Evolutionary conservation across 2,888 invertebrate species (phyloP).

Genomic region (Unio pictorum): DNA sequence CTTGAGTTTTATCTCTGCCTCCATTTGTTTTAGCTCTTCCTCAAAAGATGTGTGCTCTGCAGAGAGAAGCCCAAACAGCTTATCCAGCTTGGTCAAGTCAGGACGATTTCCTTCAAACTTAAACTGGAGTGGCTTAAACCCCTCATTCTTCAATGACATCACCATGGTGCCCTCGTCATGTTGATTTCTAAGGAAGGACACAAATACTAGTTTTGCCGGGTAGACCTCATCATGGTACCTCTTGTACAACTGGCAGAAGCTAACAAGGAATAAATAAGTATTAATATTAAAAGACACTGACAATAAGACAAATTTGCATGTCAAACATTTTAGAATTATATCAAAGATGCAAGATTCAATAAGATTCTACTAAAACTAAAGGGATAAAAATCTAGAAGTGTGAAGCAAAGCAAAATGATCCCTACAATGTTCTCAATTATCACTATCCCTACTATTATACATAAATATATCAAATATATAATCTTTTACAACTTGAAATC

Average conservation of each 20-base stretch:
- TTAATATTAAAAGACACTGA: no score
- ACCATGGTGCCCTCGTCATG: slow-evolving; percentile 67
- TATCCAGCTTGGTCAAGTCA: slow-evolving; percentile 70
- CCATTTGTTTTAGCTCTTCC: slow-evolving; percentile 44
- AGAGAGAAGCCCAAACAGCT: slow-evolving; percentile 66
- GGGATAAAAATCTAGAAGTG: no score
- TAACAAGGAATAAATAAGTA: slow-evolving; percentile 14
- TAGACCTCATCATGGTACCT: slow-evolving; percentile 68
- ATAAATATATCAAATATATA: no score
- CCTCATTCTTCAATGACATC: slow-evolving; percentile 37
- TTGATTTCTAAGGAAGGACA: slow-evolving; percentile 68
- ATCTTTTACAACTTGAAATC: no score
- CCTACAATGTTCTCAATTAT: no score
- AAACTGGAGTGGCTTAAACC: slow-evolving; percentile 61
- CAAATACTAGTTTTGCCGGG: slow-evolving; percentile 69
- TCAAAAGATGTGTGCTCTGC: slow-evolving; percentile 55
- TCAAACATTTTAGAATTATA: no score
- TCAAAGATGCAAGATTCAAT: no score
- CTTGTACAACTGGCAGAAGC: slow-evolving; percentile 62
- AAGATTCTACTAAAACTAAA: no score
- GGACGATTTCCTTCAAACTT: slow-evolving; percentile 62
- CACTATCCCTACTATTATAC: no score
- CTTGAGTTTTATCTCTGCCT: slow-evolving; percentile 35
- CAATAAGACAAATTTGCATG: no score
- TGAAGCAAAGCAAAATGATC: no score